Base-by-base conservation (phyloP, 2,797 vertebrate species). In the Gobionotothen gibberifrons region DNA sequence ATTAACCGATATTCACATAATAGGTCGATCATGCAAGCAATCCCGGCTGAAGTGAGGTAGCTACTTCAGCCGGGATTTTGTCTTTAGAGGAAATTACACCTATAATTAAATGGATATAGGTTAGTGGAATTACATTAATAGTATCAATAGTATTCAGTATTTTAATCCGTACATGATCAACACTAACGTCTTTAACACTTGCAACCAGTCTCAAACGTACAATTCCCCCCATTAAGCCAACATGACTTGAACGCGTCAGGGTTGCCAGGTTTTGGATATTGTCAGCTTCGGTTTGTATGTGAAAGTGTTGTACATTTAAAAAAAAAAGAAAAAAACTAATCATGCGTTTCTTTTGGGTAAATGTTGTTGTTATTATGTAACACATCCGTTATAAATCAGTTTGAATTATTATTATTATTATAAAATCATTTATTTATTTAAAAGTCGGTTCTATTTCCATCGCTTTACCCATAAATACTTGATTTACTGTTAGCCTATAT, bases 251-350 rank as follows among this genome's bases (percentile, higher is more conserved):
- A 68, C 8, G 36, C 15, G 1, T 7, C 32, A 3, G 14, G 69
- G 81, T 74, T 86, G 84, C 84, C 84, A 83, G 81, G 62, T 85
- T 36, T 76, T 11, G 12, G 9, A 44, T 13, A 16, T 12, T 29
- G 15, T 22, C n/a, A 15, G 6, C 10, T n/a, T 61, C 4, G 13
- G 8, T 52, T 60, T 72, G 9, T 3, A 26, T 47, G 42, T 49
- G 5, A 53, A 29, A 61, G 1, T 3, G 36, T 36, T n/a, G 12
- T 17, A 16, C 39, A 29, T 47, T 9, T 9, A 2, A 4, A 16
- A 19, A 39, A 26, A 7, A 40, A n/a, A 21, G n/a, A n/a, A n/a
- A 21, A 29, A 32, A 4, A 36, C 10, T 5, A 5, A 49, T 54
- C 15, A 16, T 1, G 17, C 2, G 7, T 17, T 15, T 14, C 0